A percentile compares a stretch with the other conserved stretches of the same genome.
phyloP scores from a whole-genome alignment of 30 jellyfish, hydroid and myxozoan species.

The Clytia hemisphaerica region DNA sequence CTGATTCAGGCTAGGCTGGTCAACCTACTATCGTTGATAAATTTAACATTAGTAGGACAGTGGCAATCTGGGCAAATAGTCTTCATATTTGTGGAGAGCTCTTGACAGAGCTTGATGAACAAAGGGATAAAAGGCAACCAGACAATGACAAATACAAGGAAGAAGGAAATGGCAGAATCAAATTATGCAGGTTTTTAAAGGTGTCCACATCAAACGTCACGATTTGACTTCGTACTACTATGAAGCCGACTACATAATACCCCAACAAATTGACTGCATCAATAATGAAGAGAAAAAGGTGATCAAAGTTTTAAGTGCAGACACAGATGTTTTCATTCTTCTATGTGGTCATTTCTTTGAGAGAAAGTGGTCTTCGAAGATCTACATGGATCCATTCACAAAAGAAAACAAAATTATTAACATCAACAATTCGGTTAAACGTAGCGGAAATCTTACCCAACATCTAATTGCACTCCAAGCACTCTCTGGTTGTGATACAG shows the following conservation, averaged over 20 bases:
- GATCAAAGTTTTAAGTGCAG: background rate
- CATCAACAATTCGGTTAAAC: background rate
- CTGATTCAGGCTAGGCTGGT: too few relatives aligned
- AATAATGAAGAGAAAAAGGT: background rate
- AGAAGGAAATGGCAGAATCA: too few relatives aligned
- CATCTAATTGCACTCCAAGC: too few relatives aligned
- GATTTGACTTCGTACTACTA: background rate
- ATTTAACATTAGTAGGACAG: too few relatives aligned
- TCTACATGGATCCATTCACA: background rate
- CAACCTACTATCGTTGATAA: too few relatives aligned
- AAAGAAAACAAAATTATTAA: background rate
- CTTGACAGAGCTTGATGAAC: too few relatives aligned
- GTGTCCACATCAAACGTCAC: background rate
- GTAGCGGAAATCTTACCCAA: background rate
- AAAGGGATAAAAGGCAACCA: too few relatives aligned
- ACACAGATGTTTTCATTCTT: background rate
- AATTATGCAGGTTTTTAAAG: constrained; percentile 13
- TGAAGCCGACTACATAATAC: background rate
- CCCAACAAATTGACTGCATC: background rate
- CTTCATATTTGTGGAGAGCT: too few relatives aligned
- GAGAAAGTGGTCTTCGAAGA: background rate
- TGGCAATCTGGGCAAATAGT: too few relatives aligned
- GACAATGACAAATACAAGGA: too few relatives aligned
- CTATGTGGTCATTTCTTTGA: background rate
- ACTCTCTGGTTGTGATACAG: background rate